phyloP scores from a whole-genome alignment of 2,797 vertebrate genomes.

The Bovichtus variegatus region DNA sequence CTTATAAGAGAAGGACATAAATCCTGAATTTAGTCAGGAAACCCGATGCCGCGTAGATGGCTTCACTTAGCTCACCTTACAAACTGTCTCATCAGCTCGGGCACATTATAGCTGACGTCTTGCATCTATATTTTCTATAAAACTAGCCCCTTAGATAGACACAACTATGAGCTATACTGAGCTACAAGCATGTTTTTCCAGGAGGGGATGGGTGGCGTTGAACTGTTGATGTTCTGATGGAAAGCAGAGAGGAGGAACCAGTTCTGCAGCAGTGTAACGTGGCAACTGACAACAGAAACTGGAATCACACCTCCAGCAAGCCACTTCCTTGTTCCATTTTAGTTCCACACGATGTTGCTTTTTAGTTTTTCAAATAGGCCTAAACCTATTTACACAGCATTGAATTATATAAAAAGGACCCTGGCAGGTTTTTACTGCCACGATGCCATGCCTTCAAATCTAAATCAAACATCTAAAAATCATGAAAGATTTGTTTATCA shows the following conservation, averaged over 20 bases:
- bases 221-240: constrained; percentile 75
- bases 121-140: constrained; percentile 41
- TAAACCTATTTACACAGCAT: background rate
- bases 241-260: constrained; percentile 82
- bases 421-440: background rate
- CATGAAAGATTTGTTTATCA: background rate
- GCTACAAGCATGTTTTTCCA: constrained; percentile 29
- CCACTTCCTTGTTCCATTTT: constrained; percentile 77
- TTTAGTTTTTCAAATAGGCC: constrained; percentile 20
- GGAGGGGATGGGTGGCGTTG: constrained; percentile 39
- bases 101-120: constrained; percentile 13
- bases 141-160: constrained; percentile 19
- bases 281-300: constrained; percentile 81
- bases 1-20: constrained; percentile 57
- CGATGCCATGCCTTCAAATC: background rate
- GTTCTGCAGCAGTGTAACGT: constrained; percentile 77
- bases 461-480: constrained; percentile 4
- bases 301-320: constrained; percentile 72
- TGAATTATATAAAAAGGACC: constrained; percentile 14
- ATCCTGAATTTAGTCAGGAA: constrained; percentile 57
- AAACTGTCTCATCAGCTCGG: constrained; percentile 21
- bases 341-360: constrained; percentile 52
- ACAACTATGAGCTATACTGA: constrained; percentile 37
- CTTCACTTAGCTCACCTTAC: constrained; percentile 48
- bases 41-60: constrained; percentile 25